phyloP scores from a whole-genome alignment of 35 echinoderm and acorn worm genomes.

The Heliocidaris tuberculata region DNA sequence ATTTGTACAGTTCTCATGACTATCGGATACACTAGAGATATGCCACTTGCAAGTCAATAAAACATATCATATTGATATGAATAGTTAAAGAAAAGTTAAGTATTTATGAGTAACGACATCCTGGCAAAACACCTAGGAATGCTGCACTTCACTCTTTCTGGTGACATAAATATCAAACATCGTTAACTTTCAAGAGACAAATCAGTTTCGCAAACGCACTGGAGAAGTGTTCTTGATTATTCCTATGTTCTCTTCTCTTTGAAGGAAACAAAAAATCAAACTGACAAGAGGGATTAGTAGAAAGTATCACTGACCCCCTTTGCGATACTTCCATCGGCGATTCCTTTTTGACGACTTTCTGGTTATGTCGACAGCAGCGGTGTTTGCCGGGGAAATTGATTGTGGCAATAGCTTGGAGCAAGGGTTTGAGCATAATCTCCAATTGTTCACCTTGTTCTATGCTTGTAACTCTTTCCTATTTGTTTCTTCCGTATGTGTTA shows the following conservation, averaged over 20 bases:
- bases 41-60: not conserved
- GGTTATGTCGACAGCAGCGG: not conserved
- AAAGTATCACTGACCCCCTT: not conserved
- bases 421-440: not conserved
- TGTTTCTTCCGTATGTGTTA: not conserved
- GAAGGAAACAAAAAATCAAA: slow-evolving; percentile 12
- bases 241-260: not conserved
- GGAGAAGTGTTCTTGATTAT: not conserved
- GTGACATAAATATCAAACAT: slow-evolving; percentile 5
- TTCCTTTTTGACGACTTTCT: not conserved
- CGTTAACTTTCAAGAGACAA: not conserved
- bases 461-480: not conserved
- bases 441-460: not conserved
- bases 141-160: not conserved
- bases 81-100: not conserved
- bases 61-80: not conserved
- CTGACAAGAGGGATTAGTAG: slow-evolving; percentile 1
- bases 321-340: not conserved
- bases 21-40: not conserved
- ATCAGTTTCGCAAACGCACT: not conserved
- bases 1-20: not conserved
- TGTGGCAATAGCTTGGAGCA: not conserved
- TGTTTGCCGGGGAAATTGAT: slow-evolving; percentile 4
- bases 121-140: not conserved
- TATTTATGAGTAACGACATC: not conserved